phyloP scores from a whole-genome alignment of 1,140 invertebrate species.

The Grapholita molesta region DNA sequence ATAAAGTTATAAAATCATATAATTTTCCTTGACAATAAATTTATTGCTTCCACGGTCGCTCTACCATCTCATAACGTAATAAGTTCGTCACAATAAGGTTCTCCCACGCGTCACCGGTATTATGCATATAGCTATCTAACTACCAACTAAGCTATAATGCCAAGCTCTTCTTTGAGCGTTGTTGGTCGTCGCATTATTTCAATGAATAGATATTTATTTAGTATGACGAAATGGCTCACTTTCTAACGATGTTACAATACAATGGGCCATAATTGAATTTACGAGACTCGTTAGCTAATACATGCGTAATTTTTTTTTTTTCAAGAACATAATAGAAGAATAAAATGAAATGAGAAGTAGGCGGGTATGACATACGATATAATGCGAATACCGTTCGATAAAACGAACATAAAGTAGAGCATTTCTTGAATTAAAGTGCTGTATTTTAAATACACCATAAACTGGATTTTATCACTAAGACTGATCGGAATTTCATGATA shows the following conservation, averaged over 20 bases:
- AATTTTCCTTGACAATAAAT: not conserved
- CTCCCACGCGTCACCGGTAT: constrained; percentile 50
- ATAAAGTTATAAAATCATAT: not conserved
- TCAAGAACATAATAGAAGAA: not conserved
- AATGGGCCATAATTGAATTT: constrained; percentile 42
- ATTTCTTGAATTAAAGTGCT: not conserved
- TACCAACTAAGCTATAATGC: constrained; percentile 33
- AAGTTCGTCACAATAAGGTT: constrained; percentile 38
- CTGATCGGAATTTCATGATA: not conserved
- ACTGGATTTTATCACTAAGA: not conserved
- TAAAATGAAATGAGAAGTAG: not conserved
- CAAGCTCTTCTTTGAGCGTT: constrained; percentile 32
- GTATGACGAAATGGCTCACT: constrained; percentile 48
- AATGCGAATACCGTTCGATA: not conserved
- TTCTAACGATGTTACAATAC: constrained; percentile 42
- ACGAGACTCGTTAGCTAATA: constrained; percentile 27
- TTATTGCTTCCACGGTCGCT: not conserved
- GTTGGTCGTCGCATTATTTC: constrained; percentile 50
- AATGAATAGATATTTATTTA: constrained; percentile 40
- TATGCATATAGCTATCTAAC: constrained; percentile 28
- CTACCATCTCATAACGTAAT: constrained; percentile 14
- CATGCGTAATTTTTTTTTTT: constrained; percentile 31
- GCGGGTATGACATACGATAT: not conserved
- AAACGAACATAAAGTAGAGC: not conserved
- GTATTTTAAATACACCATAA: not conserved